A percentile compares a stretch with the other conserved stretches of the same genome.
Conservation (phyloP, 2,113 vertebrate species). For the Trichomycterus rosablanca region DNA sequence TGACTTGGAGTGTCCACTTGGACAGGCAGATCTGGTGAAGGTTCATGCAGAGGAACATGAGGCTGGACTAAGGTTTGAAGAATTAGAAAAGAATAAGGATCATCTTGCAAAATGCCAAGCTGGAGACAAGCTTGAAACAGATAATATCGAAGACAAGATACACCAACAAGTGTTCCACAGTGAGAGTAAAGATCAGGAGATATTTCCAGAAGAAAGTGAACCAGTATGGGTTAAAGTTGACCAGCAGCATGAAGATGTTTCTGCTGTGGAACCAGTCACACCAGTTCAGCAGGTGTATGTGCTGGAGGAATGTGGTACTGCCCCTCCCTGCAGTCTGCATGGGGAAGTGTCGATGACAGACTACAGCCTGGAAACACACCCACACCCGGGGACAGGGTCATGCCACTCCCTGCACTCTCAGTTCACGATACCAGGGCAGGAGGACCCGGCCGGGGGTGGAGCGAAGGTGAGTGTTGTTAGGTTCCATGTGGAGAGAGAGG, state of each 20-base stretch:
- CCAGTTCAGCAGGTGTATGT: constrained; percentile 58
- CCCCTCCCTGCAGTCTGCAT: constrained; percentile 48
- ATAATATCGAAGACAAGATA: too few relatives aligned
- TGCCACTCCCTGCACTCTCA: constrained; percentile 12
- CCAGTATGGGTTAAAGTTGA: constrained; percentile 32
- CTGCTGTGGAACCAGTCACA: constrained; percentile 43
- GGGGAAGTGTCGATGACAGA: constrained; percentile 41
- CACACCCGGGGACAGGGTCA: constrained; percentile 31
- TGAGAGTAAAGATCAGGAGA: not conserved
- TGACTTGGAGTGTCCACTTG: too few relatives aligned
- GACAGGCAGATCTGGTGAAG: too few relatives aligned
- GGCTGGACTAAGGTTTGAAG: too few relatives aligned
- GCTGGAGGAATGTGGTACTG: constrained; percentile 52
- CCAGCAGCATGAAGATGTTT: not conserved
- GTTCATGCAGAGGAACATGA: too few relatives aligned
- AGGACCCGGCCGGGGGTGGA: constrained; percentile 4
- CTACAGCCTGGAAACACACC: constrained; percentile 24
- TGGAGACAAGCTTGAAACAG: too few relatives aligned
- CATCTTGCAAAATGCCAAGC: too few relatives aligned
- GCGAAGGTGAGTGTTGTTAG: not conserved
- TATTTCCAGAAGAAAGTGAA: not conserved
- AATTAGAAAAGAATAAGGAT: too few relatives aligned
- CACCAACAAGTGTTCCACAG: too few relatives aligned
- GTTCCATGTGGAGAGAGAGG: constrained; percentile 18
- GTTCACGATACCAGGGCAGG: constrained; percentile 1